These are phyloP conservation scores for Triplophysa bombifrons DNA, from an alignment of 2,797 vertebrate species.

Conservation along the genomic window DNA sequence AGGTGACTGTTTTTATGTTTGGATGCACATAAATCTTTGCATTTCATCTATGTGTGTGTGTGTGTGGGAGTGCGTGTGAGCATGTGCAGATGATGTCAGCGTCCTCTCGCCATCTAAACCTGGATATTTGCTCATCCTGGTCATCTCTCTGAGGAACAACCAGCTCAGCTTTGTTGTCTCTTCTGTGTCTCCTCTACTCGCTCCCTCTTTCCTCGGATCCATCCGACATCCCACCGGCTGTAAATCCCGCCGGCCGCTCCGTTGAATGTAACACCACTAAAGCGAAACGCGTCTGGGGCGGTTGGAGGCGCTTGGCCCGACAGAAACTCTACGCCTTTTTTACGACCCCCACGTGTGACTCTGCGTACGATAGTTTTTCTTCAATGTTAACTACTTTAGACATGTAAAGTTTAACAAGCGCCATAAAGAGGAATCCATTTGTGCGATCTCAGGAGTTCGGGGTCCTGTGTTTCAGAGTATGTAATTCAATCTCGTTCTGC, in stretches of 20 bases:
- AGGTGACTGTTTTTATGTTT: constrained; percentile 76
- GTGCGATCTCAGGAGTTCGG: constrained; percentile 52
- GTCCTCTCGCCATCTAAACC: constrained; percentile 51
- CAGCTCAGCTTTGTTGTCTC: constrained; percentile 55
- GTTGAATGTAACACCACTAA: constrained; percentile 39
- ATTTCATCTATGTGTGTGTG: constrained; percentile 11
- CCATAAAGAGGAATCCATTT: constrained; percentile 73
- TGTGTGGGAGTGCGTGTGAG: constrained; percentile 39
- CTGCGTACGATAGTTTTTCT: constrained; percentile 67
- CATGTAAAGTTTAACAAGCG: constrained; percentile 72
- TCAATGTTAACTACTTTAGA: constrained; percentile 73
- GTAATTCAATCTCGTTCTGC: constrained; percentile 57
- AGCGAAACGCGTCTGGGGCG: constrained; percentile 16
- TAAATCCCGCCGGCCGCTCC: constrained; percentile 49
- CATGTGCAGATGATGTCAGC: constrained; percentile 40
- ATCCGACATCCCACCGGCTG: constrained; percentile 46
- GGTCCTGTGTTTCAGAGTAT: constrained; percentile 50
- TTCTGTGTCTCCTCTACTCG: constrained; percentile 5
- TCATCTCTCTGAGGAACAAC: constrained; percentile 61
- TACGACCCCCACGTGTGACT: constrained; percentile 71
- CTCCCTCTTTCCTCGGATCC: constrained; percentile 45
- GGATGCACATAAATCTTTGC: background rate
- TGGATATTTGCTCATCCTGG: constrained; percentile 58
- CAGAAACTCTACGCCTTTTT: constrained; percentile 53
- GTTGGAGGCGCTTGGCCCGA: constrained; percentile 6